These are phyloP conservation scores for Hyla sarda DNA, from an alignment of 2,113 vertebrate genomes.

Conservation along the genomic window DNA sequence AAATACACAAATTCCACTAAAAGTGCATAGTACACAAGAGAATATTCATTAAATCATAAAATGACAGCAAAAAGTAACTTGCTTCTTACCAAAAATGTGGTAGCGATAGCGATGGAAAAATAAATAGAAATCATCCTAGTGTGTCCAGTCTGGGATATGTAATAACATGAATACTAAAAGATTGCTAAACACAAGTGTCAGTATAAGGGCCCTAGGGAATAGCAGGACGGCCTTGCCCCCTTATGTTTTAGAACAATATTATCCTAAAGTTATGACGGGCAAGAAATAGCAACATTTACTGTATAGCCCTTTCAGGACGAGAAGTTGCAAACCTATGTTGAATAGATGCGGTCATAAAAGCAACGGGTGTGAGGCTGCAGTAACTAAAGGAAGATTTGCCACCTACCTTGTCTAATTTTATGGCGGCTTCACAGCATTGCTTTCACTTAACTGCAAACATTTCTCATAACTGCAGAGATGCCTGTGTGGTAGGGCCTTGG, in stretches of 20 bases:
- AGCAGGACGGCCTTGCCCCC: background rate
- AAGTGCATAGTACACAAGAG: slow-evolving; percentile 4
- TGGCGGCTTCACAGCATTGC: background rate
- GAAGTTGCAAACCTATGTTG: background rate
- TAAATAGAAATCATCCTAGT: slow-evolving; percentile 20
- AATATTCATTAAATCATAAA: slow-evolving; percentile 34
- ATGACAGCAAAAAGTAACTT: slow-evolving; percentile 18
- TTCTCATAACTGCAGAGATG: background rate
- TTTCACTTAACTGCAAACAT: slow-evolving; percentile 34
- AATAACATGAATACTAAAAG: background rate
- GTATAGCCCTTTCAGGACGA: background rate
- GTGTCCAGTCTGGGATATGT: background rate
- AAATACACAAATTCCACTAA: slow-evolving; percentile 6
- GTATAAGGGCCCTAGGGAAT: background rate
- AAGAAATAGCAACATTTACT: background rate
- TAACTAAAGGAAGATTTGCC: background rate
- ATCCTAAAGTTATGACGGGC: background rate
- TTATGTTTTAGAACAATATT: background rate
- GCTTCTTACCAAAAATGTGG: background rate
- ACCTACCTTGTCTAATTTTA: slow-evolving; percentile 2
- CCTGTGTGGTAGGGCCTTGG: too few species aligned
- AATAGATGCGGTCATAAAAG: background rate
- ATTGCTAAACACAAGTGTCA: background rate
- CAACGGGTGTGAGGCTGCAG: background rate
- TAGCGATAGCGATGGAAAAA: background rate